Base-by-base conservation (phyloP, 2,113 vertebrate genomes). In the Sminthopsis crassicaudata region DNA sequence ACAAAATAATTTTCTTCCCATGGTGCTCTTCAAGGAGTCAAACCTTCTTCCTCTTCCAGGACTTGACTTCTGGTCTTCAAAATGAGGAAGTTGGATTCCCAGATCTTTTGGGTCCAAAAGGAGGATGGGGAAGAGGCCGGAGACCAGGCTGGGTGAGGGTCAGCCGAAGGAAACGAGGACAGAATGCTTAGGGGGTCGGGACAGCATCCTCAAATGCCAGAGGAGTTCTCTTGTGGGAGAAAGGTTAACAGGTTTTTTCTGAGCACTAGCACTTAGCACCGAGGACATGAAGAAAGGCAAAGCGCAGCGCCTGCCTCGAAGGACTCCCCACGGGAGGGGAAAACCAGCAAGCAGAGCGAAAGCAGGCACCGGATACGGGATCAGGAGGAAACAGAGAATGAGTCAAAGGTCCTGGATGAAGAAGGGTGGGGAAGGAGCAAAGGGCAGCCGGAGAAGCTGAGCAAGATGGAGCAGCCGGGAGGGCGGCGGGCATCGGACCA, bases 321-420 rank as follows among this genome's bases (percentile, higher is more conserved):
- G 67, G 5, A 76, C 36, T 36, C n/a, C 36, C 67, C 36, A 7
- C 19, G 14, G 6, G 25, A 19, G 19, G 36, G 14, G 16, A 27
- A 8, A 60, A 8, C 24, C 2, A 8, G n/a, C n/a, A 30, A 30
- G 27, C 57, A 30, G 11, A 60, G 26, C 11, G 0, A 60, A 60
- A 0, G 10, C 2, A 30, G n/a, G n/a, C n/a, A n/a, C n/a, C 57
- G 30, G 30, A 3, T 5, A 16, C 0, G 36, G 60, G 60, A 36
- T 16, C 0, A 36, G 0, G 0, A 67, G 60, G 30, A 16, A 36
- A 67, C 0, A 1, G 11, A 12, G 11, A 30, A 67, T 5, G 12
- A 27, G 36, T 3, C 10, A 5, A 12, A 67, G 55, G 55, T 4
- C 8, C 30, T 67, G 30, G 30, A 5, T 36, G 4, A 36, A 67